Evolutionary conservation across 2,888 invertebrate genomes (phyloP).

Genomic region (Andrena hattorfiana): DNA sequence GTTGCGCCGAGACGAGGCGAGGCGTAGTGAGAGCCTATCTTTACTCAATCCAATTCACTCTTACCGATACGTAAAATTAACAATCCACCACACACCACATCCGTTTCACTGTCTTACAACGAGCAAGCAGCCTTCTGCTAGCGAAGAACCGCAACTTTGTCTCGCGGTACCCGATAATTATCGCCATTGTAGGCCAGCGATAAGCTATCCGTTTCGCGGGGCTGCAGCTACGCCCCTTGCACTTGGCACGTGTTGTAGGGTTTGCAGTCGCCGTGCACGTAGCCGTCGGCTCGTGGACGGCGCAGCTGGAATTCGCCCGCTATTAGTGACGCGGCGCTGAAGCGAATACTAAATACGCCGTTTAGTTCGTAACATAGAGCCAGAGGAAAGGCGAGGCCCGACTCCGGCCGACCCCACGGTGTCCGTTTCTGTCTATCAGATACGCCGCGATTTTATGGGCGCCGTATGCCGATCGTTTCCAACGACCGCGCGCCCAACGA

Average conservation of each 20-base stretch:
- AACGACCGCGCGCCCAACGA: slow-evolving; percentile 15
- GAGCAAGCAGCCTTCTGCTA: not conserved
- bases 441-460: slow-evolving; percentile 38
- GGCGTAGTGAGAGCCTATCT: too few species aligned
- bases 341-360: slow-evolving; percentile 72
- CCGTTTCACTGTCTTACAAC: not conserved
- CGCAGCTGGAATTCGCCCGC: slow-evolving; percentile 66
- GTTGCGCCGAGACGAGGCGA: too few species aligned
- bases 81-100: too few species aligned
- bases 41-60: too few species aligned
- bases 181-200: slow-evolving; percentile 65
- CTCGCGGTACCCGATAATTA: slow-evolving; percentile 61
- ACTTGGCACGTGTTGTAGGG: slow-evolving; percentile 58
- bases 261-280: slow-evolving; percentile 44
- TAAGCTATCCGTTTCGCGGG: slow-evolving; percentile 49
- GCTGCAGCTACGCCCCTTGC: slow-evolving; percentile 23
- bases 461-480: slow-evolving; percentile 31
- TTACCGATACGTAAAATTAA: too few species aligned
- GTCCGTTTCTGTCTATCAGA: slow-evolving; percentile 35
- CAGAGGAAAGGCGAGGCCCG: slow-evolving; percentile 19
- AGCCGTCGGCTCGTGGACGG: slow-evolving; percentile 47
- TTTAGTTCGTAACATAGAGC: slow-evolving; percentile 40
- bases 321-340: slow-evolving; percentile 67
- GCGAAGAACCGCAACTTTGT: slow-evolving; percentile 24
- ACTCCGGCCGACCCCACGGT: not conserved